Percentiles rank a stretch among this genome's conserved stretches.
These are phyloP conservation scores for Pogonocherus hispidulus DNA, from an alignment of 2,888 invertebrate species.

Conservation along the genomic window DNA sequence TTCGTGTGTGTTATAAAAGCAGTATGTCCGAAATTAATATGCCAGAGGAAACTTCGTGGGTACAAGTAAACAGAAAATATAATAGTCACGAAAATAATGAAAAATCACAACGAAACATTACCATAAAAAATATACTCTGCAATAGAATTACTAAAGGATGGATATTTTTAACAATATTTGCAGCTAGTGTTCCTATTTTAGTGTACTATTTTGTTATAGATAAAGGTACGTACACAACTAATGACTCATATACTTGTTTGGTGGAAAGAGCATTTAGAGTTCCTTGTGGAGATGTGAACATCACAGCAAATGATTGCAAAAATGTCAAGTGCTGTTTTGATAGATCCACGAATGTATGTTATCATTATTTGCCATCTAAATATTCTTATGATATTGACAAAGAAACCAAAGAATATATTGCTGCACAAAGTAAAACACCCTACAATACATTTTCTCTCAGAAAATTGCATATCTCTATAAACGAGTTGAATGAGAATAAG, in stretches of 20 bases:
- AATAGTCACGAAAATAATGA: constrained; percentile 4
- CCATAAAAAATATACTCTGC: constrained; percentile 23
- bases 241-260: constrained; percentile 54
- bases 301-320: constrained; percentile 54
- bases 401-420: constrained; percentile 26
- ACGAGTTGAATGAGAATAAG: constrained; percentile 49
- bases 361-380: constrained; percentile 63
- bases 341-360: constrained; percentile 56
- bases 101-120: constrained; percentile 14
- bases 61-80: neutral
- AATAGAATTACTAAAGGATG: constrained; percentile 41
- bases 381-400: constrained; percentile 56
- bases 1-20: no score
- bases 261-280: constrained; percentile 57
- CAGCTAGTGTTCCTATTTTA: constrained; percentile 51
- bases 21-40: neutral
- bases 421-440: constrained; percentile 48
- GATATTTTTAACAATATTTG: constrained; percentile 45
- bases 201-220: constrained; percentile 54
- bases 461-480: constrained; percentile 52
- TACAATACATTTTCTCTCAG: constrained; percentile 45
- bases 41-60: neutral
- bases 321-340: constrained; percentile 62
- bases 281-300: constrained; percentile 59
- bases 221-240: constrained; percentile 29